Base-by-base conservation (phyloP, 2,888 invertebrate genomes). In the Caenorhabditis sp. region DNA sequence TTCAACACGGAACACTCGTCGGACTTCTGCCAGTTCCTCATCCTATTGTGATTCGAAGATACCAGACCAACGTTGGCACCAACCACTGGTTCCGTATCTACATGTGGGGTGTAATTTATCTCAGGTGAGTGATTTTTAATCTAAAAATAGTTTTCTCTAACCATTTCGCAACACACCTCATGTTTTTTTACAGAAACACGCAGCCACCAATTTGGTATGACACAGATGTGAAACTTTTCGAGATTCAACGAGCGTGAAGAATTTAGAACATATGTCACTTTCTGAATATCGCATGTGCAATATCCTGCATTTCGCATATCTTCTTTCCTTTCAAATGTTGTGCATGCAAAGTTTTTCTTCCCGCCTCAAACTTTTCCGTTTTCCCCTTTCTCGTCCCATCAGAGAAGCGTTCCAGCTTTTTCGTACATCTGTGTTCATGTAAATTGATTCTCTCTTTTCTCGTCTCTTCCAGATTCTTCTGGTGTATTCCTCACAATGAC, bases 171-270 rank as follows among this genome's bases (percentile, higher is more conserved):
- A 47, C 26, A 64, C 28, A 10, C 22, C 24, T n/a, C n/a, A n/a
- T n/a, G n/a, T n/a, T n/a, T 16, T 24, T 26, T 90, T 94, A 59
- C 94, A 96, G 97, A 91, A 99, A 99, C 93, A 96, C 97, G 73
- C 98, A 98, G 93, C 99, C 99, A 14, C 98, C 99, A 0, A 96
- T 99, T 88, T 99, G 99, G 99, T 98, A 98, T 93, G 98, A 99
- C 93, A 99, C 99, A 0, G 97, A 98, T 92, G 98, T 99, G 68
- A 98, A 98, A 93, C 94, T 99, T 85, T 99, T 99, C 94, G 99
- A 99, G 94, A 98, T 99, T 91, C 98, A 99, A 70, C 79, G 79
- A 79, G 79, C 79, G 70, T 79, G 79, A 79, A 79, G 44, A 69
- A 77, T 77, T 54, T 44, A 63, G 70, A 79, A 70, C 70, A 79